A percentile compares a stretch with the other conserved stretches of the same genome.
These are phyloP conservation scores for Pecten maximus DNA, from an alignment of 2,888 invertebrate species.

Conservation along the genomic window DNA sequence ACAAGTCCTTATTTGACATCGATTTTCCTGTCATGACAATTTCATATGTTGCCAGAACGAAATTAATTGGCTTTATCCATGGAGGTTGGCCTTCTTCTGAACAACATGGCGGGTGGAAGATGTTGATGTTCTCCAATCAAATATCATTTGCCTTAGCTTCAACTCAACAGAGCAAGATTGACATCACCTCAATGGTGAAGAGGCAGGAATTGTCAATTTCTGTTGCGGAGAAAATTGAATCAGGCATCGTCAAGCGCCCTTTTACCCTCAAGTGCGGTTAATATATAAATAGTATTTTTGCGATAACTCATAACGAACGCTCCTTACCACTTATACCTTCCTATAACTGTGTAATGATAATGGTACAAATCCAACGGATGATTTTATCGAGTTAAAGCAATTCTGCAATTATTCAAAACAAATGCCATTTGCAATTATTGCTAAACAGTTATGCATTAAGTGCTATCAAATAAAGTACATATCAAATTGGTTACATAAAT, in stretches of 20 bases:
- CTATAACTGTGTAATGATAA: not conserved
- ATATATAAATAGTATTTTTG: not conserved
- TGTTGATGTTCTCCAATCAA: not conserved
- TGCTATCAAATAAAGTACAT: not conserved
- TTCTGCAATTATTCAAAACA: not conserved
- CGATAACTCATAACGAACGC: not conserved
- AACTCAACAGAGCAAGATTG: not conserved
- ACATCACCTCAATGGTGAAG: not conserved
- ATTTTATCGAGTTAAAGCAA: not conserved
- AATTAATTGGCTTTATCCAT: conserved; percentile 18
- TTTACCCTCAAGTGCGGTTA: not conserved
- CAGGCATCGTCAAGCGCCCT: not conserved
- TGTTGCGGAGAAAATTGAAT: not conserved
- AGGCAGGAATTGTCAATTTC: conserved; percentile 3
- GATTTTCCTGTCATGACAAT: conserved; percentile 6
- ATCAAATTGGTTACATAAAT: not conserved
- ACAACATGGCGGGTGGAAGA: not conserved
- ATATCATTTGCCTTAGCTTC: conserved; percentile 20
- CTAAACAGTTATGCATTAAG: not conserved
- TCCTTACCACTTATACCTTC: not conserved
- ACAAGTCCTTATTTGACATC: not conserved
- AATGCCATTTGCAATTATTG: not conserved
- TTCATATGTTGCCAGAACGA: conserved; percentile 13
- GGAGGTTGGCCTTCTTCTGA: not conserved
- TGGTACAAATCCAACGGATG: not conserved